Base-by-base conservation (phyloP, 1,140 invertebrate species). In the Anadara kagoshimensis region DNA sequence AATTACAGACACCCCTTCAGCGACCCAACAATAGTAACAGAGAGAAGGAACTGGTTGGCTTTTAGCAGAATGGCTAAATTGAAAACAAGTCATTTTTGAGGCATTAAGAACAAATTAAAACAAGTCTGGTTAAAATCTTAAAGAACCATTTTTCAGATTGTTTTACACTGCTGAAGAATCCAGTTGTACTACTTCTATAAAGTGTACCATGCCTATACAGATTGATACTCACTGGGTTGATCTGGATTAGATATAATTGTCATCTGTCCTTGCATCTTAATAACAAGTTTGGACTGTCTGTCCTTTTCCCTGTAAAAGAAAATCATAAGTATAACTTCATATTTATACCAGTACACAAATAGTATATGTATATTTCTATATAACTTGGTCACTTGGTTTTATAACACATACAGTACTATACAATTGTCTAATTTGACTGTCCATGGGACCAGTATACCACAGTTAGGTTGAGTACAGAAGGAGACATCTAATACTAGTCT, bases 251-350 rank as follows among this genome's bases (percentile, higher is more conserved):
- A 63, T 18, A 93, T 89, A 41, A 83, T 82, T 5, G 92, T 92
- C 44, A 87, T 87, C 43, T 90, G 85, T 0, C 89, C 91, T 67
- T 91, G 82, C 91, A 93, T 92, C 41, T 90, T 81, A 22, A 93
- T 89, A 24, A 93, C 89, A 20, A 87, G 83, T 74, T 92, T 90
- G 12, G 92, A 90, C 75, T 91, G 89, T 49, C 92, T 83, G 69
- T 90, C 88, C 64, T 89, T 89, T 83, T 93, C 92, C 73, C 92
- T 89, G 73, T 14, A 69, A 76, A 44, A 69, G 20, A 70, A 57
- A 62, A 64, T 45, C 11, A 2, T 29, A 12, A 29, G 16, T 26
- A 16, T 18, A 22, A 10, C 29, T 14, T 26, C 16, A 36, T 29
- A 20, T 20, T 51, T 26, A 36, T 18, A 5, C 14, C 7, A 16